phyloP scores from a whole-genome alignment of 2,797 vertebrate species.

The Eulemur coronatus region DNA sequence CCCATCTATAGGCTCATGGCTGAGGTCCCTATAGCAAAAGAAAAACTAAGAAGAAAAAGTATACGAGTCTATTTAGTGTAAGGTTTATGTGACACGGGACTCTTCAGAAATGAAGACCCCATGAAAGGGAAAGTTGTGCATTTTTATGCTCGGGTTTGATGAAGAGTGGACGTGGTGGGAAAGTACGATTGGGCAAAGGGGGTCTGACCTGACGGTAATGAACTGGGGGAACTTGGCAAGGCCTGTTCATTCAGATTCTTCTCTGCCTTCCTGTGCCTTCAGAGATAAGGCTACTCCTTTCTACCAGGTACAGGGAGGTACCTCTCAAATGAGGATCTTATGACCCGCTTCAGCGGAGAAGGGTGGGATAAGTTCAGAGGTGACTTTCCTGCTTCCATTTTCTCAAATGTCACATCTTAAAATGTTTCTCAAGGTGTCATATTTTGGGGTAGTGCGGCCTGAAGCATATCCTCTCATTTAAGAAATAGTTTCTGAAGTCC shows the following conservation, averaged over 20 bases:
- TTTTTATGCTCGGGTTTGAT: neutral
- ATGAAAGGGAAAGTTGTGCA: neutral
- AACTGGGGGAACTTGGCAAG: neutral
- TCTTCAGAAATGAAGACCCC: neutral
- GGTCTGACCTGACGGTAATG: neutral
- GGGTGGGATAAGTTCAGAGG: neutral
- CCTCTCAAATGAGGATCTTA: neutral
- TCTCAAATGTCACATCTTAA: neutral
- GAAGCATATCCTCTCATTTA: neutral
- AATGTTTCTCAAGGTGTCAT: neutral
- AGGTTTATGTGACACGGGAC: accelerated
- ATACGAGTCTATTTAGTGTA: neutral
- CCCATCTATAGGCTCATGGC: neutral
- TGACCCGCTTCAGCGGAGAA: neutral
- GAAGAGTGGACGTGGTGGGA: neutral
- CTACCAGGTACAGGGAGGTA: neutral
- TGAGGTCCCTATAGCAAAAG: neutral
- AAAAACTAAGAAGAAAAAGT: neutral
- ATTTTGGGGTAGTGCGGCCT: neutral
- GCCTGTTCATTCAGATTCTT: neutral
- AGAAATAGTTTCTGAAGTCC: neutral
- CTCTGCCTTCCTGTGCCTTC: neutral
- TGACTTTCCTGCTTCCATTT: neutral
- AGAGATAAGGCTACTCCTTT: neutral
- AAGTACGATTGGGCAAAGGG: neutral